A percentile compares a stretch with the other conserved stretches of the same genome.
These are phyloP conservation scores for Chironomus tepperi DNA, from an alignment of 1,140 invertebrate species.

Conservation along the genomic window DNA sequence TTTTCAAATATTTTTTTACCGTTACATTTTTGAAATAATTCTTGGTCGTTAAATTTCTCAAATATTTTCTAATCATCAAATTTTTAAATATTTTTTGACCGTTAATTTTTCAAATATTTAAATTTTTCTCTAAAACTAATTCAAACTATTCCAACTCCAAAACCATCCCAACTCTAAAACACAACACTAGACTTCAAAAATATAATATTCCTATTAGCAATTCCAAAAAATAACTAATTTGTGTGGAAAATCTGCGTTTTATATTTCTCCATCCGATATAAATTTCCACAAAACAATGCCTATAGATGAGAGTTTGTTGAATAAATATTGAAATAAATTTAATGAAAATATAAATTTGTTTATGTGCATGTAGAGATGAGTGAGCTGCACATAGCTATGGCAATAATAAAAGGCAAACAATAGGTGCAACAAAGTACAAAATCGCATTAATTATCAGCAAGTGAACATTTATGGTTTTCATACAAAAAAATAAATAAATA, in stretches of 20 bases:
- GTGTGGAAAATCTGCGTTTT: conserved; percentile 19
- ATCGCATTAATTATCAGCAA: conserved; percentile 22
- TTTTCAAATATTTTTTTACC: too few species aligned
- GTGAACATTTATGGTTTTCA: conserved; percentile 15
- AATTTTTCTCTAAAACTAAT: too few species aligned
- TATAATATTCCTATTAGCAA: neutral
- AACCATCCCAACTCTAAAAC: neutral
- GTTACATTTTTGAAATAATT: too few species aligned
- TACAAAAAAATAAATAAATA: too few species aligned
- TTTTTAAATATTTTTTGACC: too few species aligned
- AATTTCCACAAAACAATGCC: neutral
- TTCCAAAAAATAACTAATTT: conserved; percentile 13
- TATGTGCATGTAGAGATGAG: neutral
- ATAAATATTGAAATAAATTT: conserved; percentile 3
- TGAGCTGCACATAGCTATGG: too few species aligned
- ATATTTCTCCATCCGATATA: neutral
- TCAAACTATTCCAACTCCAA: too few species aligned
- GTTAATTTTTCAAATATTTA: too few species aligned
- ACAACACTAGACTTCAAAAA: neutral
- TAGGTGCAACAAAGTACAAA: conserved; percentile 21
- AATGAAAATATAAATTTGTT: neutral
- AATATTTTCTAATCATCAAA: too few species aligned
- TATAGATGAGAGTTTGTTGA: neutral
- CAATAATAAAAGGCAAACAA: neutral
- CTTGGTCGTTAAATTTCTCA: too few species aligned